A percentile compares a stretch with the other conserved stretches of the same genome.
phyloP scores from a whole-genome alignment of 1,140 invertebrate genomes.

The Pseudomyrmex gracilis region DNA sequence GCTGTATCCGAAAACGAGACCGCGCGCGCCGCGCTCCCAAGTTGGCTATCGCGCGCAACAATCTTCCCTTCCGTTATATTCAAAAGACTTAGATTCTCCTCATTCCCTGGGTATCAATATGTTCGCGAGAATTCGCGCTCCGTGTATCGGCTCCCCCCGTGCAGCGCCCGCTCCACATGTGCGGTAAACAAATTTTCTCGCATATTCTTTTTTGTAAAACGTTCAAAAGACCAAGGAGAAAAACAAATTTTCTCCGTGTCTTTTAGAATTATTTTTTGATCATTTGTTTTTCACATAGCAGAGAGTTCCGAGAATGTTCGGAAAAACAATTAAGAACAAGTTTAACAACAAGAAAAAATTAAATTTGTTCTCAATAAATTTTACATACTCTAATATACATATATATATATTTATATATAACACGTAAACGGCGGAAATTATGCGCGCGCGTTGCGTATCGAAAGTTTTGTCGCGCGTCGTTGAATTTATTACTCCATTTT shows the following conservation, averaged over 20 bases:
- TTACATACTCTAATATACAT: no score
- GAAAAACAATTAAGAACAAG: no score
- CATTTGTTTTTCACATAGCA: no score
- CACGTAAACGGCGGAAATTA: no score
- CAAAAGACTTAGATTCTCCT: slow-evolving; percentile 35
- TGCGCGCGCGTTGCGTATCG: no score
- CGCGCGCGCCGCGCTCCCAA: slow-evolving; percentile 2
- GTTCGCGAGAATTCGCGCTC: slow-evolving; percentile 25
- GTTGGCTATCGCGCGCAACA: slow-evolving; percentile 48
- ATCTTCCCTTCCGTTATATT: slow-evolving; percentile 11
- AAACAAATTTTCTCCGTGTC: not conserved
- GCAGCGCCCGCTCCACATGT: not conserved
- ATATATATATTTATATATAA: no score
- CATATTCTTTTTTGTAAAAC: not conserved
- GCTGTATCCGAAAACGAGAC: slow-evolving; percentile 41
- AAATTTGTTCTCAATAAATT: no score
- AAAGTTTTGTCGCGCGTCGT: no score
- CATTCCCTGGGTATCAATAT: slow-evolving; percentile 49
- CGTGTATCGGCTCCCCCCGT: no score
- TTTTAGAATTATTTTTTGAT: not conserved
- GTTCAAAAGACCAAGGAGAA: not conserved
- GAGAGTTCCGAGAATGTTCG: no score
- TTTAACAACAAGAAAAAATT: no score
- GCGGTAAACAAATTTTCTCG: slow-evolving; percentile 37
- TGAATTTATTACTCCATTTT: no score